These are phyloP conservation scores for Xestia rhomboidea DNA, from an alignment of 2,888 invertebrate species.

Conservation along the genomic window DNA sequence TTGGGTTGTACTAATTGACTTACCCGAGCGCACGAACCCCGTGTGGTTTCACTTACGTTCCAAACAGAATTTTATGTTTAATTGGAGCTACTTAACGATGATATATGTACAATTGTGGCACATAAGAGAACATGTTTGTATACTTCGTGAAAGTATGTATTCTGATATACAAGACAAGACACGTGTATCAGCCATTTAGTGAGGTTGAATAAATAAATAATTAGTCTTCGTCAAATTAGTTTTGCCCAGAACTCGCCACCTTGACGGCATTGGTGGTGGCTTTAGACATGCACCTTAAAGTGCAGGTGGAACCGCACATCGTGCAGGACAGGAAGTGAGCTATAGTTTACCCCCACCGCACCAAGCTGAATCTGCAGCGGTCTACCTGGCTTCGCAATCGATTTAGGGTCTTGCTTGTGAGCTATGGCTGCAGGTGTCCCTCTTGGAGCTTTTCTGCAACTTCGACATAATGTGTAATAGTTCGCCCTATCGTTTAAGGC, in stretches of 20 bases:
- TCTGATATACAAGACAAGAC: not conserved
- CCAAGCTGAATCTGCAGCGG: no score
- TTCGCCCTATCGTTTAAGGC: not conserved
- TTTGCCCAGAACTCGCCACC: no score
- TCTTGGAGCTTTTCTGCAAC: no score
- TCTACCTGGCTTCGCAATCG: no score
- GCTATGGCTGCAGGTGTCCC: no score
- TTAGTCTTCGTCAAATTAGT: no score
- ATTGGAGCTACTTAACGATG: constrained; percentile 44
- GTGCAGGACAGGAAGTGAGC: no score
- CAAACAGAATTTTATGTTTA: constrained; percentile 61
- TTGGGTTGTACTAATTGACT: constrained; percentile 62
- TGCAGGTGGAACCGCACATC: no score
- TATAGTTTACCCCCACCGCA: no score
- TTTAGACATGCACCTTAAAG: no score
- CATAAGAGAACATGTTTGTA: constrained; percentile 1
- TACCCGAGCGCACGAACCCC: constrained; percentile 38
- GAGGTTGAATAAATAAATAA: not conserved
- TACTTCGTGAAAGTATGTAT: not conserved
- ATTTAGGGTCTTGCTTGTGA: no score
- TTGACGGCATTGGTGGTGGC: no score
- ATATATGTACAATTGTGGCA: constrained; percentile 16
- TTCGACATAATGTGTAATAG: not conserved
- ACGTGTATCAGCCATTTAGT: not conserved
- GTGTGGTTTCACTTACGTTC: constrained; percentile 48